Percentiles rank a stretch among this genome's conserved stretches.
phyloP scores from a whole-genome alignment of 2,888 invertebrate genomes.

The Blastobasis adustella region DNA sequence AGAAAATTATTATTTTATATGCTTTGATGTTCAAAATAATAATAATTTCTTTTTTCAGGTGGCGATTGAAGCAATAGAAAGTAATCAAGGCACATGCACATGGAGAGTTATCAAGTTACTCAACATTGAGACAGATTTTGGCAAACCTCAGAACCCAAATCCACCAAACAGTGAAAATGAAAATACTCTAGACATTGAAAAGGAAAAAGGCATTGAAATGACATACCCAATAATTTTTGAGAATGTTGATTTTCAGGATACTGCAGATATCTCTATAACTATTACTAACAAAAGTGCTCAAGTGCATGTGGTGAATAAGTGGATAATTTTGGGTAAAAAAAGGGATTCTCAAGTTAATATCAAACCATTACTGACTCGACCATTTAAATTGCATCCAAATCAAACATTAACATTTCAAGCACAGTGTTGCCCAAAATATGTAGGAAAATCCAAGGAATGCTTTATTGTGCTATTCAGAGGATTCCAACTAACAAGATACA shows the following conservation, averaged over 20 bases:
- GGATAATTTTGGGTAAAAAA: slow-evolving; percentile 67
- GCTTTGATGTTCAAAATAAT: no score
- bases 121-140: slow-evolving; percentile 34
- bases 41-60: slow-evolving; percentile 43
- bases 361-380: slow-evolving; percentile 42
- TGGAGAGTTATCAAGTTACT: slow-evolving; percentile 76
- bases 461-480: slow-evolving; percentile 76
- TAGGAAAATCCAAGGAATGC: slow-evolving; percentile 77
- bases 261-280: slow-evolving; percentile 28
- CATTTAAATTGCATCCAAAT: slow-evolving; percentile 48
- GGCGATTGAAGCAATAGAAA: slow-evolving; percentile 81
- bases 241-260: slow-evolving; percentile 49
- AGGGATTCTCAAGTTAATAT: slow-evolving; percentile 69
- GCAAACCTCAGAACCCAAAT: slow-evolving; percentile 19
- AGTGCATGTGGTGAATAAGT: slow-evolving; percentile 56
- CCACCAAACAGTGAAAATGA: slow-evolving; percentile 23
- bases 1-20: no score
- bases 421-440: slow-evolving; percentile 72
- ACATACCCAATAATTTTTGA: slow-evolving; percentile 65
- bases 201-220: slow-evolving; percentile 70
- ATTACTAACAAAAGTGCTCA: slow-evolving; percentile 61
- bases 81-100: slow-evolving; percentile 73
- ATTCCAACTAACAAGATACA: slow-evolving; percentile 75
- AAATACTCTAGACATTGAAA: slow-evolving; percentile 38
- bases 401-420: slow-evolving; percentile 58